These are phyloP conservation scores for Apaloderma vittatum DNA, from an alignment of 2,113 vertebrate species.

Conservation along the genomic window DNA sequence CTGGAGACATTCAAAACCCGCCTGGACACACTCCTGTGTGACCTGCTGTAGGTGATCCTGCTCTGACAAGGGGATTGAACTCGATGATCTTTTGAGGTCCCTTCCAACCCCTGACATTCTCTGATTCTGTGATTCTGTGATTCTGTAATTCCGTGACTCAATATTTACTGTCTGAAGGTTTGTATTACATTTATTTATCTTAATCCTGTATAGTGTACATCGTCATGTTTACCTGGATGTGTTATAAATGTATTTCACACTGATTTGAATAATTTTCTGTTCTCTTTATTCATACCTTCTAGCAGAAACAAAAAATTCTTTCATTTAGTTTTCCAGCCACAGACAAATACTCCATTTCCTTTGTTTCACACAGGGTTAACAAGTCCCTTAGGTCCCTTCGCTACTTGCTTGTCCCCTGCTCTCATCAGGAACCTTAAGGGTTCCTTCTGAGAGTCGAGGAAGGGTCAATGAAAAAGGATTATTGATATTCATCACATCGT, in stretches of 20 bases:
- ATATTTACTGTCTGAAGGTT: not conserved
- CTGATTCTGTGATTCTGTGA: too few relatives aligned
- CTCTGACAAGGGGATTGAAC: too few relatives aligned
- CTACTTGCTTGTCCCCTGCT: not conserved
- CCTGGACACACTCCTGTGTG: too few relatives aligned
- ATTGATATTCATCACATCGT: not conserved
- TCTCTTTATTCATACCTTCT: not conserved
- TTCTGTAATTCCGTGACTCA: too few relatives aligned
- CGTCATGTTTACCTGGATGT: not conserved
- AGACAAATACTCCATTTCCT: not conserved
- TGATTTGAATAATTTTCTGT: not conserved
- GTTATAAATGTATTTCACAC: rapidly evolving
- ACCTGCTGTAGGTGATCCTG: too few relatives aligned
- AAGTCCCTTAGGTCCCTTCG: not conserved
- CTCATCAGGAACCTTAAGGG: not conserved
- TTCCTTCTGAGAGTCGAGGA: rapidly evolving
- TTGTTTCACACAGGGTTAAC: not conserved
- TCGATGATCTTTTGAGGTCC: too few relatives aligned
- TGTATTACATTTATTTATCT: not conserved
- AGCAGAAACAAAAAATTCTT: not conserved
- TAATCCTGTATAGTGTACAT: rapidly evolving
- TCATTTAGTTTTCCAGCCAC: not conserved
- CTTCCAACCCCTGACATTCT: too few relatives aligned
- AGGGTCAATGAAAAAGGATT: not conserved
- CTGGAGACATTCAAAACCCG: too few relatives aligned